Evolutionary conservation across 2,888 invertebrate species (phyloP).

Genomic region (Ptilodon capucinus): DNA sequence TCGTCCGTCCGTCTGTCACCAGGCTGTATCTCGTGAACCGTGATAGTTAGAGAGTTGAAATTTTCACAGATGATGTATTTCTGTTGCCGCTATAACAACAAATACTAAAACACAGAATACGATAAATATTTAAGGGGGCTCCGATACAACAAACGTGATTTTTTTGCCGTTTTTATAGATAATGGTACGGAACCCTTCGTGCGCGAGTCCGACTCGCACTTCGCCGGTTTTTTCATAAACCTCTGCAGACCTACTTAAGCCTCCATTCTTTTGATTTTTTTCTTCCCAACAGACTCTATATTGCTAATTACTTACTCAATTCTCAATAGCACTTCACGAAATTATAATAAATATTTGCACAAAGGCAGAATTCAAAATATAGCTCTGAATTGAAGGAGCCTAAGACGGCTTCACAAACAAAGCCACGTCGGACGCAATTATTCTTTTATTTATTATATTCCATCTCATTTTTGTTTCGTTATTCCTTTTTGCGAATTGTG

Average conservation of each 20-base stretch:
- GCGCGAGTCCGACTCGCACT: too few relatives aligned
- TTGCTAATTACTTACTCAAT: background rate
- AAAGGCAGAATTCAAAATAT: conserved; percentile 21
- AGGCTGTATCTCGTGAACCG: too few relatives aligned
- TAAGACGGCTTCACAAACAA: conserved; percentile 41
- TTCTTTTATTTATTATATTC: conserved; percentile 57
- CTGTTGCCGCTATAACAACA: too few relatives aligned
- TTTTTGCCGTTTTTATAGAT: too few relatives aligned
- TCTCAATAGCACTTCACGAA: background rate
- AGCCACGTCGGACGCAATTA: conserved; percentile 52
- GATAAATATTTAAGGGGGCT: too few relatives aligned
- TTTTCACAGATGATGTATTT: too few relatives aligned
- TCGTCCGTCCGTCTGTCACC: too few relatives aligned
- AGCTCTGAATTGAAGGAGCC: conserved; percentile 31
- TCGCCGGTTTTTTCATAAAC: background rate
- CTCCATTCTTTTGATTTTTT: background rate
- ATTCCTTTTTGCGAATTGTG: conserved; percentile 42
- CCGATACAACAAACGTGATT: too few relatives aligned
- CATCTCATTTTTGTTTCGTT: conserved; percentile 43
- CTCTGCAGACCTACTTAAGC: background rate
- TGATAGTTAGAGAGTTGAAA: too few relatives aligned
- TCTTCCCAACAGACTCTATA: background rate
- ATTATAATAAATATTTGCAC: conserved; percentile 11
- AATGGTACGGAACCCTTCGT: too few relatives aligned
- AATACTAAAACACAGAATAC: too few relatives aligned